Base-by-base conservation (phyloP, 2,888 invertebrate species). In the Xylota segnis region DNA sequence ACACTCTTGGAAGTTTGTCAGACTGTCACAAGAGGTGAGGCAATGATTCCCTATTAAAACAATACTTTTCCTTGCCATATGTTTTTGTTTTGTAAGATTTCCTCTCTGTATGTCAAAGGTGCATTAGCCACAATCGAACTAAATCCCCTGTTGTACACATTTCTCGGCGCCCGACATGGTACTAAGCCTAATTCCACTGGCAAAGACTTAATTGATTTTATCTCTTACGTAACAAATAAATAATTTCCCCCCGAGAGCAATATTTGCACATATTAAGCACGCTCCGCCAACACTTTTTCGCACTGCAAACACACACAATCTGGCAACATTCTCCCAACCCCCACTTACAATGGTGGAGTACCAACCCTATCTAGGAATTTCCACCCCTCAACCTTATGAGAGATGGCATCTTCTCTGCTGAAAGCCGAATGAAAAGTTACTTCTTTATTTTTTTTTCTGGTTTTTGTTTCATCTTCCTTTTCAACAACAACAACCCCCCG, bases 201-300 rank as follows among this genome's bases (percentile, higher is more conserved):
- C 63, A 32, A 45, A 66, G 43, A 58, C 61, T 52, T 61, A 86
- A 86, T 72, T 86, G 76, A 77, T 82, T 82, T 82, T 66, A 63
- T 72, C 59, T 82, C 72, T 77, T 76, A 68, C 82, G 63, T 86
- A 82, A 77, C 66, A 43, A 76, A 72, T 58, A 71, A 68, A 75
- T 65, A 23, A 59, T 58, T 59, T 79, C 70, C 79, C 59, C 32
- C 32, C 58, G 83, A 63, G 78, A 83, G 43, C 52, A 54, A 78
- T 66, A 70, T 70, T 79, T 74, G 50, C 68, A 74, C 65, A 70
- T 58, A 70, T 81, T 75, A 79, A 81, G 71, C 70, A 71, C 63
- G 75, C 52, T 79, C 79, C 43, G 40, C 40, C 40, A 68, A 68
- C 61, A 81, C 61, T 37, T n/a, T 16, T 12, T 23, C 18, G n/a